Percentiles rank a stretch among this genome's conserved stretches.
Conservation (phyloP, 2,113 vertebrate species). For the Piaya cayana region DNA sequence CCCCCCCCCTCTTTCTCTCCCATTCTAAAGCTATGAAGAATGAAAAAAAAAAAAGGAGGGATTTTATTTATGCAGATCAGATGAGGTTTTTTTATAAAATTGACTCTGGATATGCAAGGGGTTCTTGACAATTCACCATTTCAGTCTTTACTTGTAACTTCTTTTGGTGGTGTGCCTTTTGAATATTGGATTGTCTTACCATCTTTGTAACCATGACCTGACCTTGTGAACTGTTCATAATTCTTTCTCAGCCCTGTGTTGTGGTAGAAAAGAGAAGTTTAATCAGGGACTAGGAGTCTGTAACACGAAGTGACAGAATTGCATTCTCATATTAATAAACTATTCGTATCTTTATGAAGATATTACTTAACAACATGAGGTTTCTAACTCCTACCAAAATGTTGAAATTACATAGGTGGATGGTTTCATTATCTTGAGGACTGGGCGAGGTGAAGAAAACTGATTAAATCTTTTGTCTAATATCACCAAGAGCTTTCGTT, state of each 20-base stretch:
- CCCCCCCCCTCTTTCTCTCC: neutral
- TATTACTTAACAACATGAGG: neutral
- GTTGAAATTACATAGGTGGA: neutral
- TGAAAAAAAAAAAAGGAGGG: neutral
- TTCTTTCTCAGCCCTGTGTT: neutral
- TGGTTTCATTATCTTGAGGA: neutral
- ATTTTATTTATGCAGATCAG: neutral
- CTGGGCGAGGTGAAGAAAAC: neutral
- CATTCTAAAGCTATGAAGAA: neutral
- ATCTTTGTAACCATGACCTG: neutral
- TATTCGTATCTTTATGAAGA: neutral
- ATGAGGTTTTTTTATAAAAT: fast-evolving
- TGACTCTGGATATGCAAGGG: neutral
- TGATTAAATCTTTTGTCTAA: neutral
- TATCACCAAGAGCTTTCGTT: neutral
- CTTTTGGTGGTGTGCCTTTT: neutral
- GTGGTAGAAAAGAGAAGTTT: neutral
- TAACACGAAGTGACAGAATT: neutral
- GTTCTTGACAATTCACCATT: neutral
- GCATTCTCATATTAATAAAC: neutral
- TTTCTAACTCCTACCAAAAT: neutral
- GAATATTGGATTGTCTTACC: neutral
- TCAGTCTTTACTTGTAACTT: neutral
- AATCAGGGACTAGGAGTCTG: fast-evolving
- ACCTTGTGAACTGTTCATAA: neutral